phyloP scores from a whole-genome alignment of 2,797 vertebrate species.

The Brachyalestes nurse region DNA sequence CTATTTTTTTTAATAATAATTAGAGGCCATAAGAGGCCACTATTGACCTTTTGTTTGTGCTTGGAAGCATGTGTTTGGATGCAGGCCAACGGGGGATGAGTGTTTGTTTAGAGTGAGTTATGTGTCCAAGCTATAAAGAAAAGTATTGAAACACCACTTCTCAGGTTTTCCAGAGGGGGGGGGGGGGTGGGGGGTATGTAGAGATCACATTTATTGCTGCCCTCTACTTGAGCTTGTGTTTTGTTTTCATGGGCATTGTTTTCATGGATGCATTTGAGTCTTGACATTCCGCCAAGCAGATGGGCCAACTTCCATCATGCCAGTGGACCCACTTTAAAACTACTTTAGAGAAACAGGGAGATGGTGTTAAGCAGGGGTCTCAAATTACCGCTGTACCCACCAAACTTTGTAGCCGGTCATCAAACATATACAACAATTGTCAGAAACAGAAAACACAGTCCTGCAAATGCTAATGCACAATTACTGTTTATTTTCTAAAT shows the following conservation, averaged over 20 bases:
- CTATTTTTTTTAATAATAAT: conserved; percentile 49
- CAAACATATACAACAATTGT: too few species aligned
- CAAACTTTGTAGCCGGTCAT: too few species aligned
- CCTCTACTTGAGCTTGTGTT: neutral
- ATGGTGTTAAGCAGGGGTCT: neutral
- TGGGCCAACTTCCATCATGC: conserved; percentile 15
- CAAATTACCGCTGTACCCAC: too few species aligned
- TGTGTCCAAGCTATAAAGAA: conserved; percentile 2
- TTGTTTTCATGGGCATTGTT: conserved; percentile 23
- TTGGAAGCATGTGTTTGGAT: conserved; percentile 27
- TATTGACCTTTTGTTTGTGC: conserved; percentile 18
- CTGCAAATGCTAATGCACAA: too few species aligned
- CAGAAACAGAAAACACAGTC: too few species aligned
- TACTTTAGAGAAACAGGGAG: neutral
- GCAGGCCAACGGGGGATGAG: neutral
- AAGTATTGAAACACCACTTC: conserved; percentile 1
- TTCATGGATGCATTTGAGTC: conserved; percentile 25
- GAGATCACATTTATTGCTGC: conserved; percentile 22
- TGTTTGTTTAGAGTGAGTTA: conserved; percentile 28
- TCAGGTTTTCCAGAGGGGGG: neutral
- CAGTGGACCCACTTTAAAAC: neutral
- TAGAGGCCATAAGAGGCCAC: conserved; percentile 4
- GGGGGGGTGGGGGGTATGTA: neutral
- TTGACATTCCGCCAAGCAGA: conserved; percentile 18
- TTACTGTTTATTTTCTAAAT: too few species aligned